phyloP scores from a whole-genome alignment of 2,113 vertebrate species.

The Oreocharis arfaki region DNA sequence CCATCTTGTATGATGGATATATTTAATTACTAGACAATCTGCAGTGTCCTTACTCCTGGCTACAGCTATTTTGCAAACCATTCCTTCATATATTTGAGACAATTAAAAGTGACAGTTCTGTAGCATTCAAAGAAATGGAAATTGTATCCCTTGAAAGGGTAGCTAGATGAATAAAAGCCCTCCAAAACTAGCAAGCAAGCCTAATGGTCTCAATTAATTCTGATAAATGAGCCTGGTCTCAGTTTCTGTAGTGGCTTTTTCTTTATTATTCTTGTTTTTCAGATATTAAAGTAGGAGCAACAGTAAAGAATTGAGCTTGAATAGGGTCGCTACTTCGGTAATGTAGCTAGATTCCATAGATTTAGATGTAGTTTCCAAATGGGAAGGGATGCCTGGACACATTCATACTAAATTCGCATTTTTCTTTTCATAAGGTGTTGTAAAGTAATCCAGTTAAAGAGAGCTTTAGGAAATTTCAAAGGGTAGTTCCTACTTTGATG shows the following conservation, averaged over 20 bases:
- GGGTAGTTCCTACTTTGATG: background rate
- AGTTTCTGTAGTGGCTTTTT: background rate
- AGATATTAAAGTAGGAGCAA: background rate
- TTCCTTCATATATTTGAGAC: background rate
- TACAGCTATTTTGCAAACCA: background rate
- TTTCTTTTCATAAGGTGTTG: background rate
- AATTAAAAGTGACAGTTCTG: constrained; percentile 4
- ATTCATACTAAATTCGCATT: background rate
- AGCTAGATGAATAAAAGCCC: background rate
- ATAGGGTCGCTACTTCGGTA: background rate
- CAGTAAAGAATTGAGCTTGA: background rate
- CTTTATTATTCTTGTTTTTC: background rate
- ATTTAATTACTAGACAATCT: constrained; percentile 10
- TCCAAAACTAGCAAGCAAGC: background rate
- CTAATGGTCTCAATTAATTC: background rate
- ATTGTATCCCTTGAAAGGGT: background rate
- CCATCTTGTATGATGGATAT: background rate
- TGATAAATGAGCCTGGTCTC: background rate
- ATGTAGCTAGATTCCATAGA: background rate
- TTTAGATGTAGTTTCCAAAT: background rate
- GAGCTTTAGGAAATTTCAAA: background rate
- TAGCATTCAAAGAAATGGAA: background rate
- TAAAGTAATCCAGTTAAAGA: background rate
- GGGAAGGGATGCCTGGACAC: background rate
- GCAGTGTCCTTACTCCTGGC: background rate